These are phyloP conservation scores for Scalopus aquaticus DNA, from an alignment of 2,113 vertebrate species.

Conservation along the genomic window DNA sequence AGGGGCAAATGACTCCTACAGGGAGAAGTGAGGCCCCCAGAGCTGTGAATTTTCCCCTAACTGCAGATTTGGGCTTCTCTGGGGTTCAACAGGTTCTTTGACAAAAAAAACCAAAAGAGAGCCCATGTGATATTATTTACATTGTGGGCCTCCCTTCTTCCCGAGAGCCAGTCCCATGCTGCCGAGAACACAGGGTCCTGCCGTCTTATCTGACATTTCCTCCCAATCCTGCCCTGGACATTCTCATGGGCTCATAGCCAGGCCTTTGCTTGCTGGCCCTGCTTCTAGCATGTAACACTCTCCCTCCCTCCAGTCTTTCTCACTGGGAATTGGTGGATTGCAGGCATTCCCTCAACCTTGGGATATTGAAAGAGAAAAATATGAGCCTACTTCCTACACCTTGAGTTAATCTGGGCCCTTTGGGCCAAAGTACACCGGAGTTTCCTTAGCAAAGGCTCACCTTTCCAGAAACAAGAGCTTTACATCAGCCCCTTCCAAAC, in stretches of 20 bases:
- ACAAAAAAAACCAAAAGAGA: not conserved
- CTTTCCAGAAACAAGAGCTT: not conserved
- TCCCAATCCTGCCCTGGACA: conserved; percentile 6
- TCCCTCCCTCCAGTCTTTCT: not conserved
- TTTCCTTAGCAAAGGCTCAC: not conserved
- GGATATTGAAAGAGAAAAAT: not conserved
- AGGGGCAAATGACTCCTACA: not conserved
- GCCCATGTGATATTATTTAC: not conserved
- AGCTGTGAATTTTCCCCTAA: not conserved
- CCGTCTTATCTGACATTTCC: conserved; percentile 20
- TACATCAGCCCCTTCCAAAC: not conserved
- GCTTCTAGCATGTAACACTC: not conserved
- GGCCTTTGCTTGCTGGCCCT: not conserved
- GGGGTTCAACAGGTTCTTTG: not conserved
- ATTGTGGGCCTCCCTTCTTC: not conserved
- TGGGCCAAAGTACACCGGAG: not conserved
- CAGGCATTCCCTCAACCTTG: not conserved
- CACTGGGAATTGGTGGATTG: not conserved
- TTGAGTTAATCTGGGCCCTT: not conserved
- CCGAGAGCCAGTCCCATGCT: not conserved
- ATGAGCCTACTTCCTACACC: not conserved
- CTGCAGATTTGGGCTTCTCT: not conserved
- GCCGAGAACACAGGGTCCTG: not conserved
- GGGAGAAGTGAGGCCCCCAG: not conserved
- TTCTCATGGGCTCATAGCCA: not conserved